A percentile compares a stretch with the other conserved stretches of the same genome.
Evolutionary conservation across 2,113 vertebrate genomes (phyloP).

Genomic region (Burhinus oedicnemus): DNA sequence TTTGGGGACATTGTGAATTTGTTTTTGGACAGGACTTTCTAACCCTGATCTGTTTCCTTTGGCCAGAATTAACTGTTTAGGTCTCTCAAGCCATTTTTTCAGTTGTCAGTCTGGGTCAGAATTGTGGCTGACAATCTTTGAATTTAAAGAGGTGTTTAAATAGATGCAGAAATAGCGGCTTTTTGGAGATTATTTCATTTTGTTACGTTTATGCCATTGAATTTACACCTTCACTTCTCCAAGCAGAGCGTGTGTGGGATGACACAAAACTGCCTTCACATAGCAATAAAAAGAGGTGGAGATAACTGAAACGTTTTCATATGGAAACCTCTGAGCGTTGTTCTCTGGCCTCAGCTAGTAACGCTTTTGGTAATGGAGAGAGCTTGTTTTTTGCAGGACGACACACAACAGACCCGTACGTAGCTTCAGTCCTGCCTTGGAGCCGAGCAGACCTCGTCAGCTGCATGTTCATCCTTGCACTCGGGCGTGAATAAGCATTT

Average conservation of each 20-base stretch:
- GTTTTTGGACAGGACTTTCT: not conserved
- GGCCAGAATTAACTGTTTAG: not conserved
- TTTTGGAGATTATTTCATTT: not conserved
- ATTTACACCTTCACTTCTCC: not conserved
- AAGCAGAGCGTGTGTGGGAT: fast-evolving
- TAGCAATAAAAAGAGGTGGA: not conserved
- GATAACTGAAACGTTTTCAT: fast-evolving
- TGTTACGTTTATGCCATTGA: not conserved
- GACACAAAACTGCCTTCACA: fast-evolving
- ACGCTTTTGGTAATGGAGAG: fast-evolving
- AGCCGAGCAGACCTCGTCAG: not conserved
- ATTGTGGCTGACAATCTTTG: no score
- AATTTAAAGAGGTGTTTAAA: not conserved
- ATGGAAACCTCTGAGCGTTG: not conserved
- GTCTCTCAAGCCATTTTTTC: fast-evolving
- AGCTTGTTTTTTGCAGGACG: not conserved
- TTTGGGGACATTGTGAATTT: fast-evolving
- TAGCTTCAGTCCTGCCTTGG: not conserved
- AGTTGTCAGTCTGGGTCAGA: not conserved
- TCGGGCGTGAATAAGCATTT: fast-evolving
- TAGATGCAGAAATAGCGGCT: not conserved
- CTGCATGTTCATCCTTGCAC: fast-evolving
- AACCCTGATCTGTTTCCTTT: not conserved
- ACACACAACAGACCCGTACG: fast-evolving
- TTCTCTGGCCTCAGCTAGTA: not conserved